Evolutionary conservation across 2,113 vertebrate genomes (phyloP), one percentile per base, ranked within the genome.

Genomic region (Tauraco erythrolophus): DNA sequence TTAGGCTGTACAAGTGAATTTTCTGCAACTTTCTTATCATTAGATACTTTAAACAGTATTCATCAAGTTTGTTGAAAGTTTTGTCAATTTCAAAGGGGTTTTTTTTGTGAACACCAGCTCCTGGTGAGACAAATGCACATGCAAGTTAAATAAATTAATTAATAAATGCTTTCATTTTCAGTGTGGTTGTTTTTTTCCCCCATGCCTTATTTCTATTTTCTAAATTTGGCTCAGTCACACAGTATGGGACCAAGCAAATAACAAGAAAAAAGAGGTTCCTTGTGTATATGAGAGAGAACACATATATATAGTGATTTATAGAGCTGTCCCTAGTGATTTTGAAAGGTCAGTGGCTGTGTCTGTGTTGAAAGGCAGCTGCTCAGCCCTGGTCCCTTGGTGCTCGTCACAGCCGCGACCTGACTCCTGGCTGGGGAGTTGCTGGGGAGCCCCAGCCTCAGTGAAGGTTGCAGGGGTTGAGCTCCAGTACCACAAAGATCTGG

Each of bases 1-100:
- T 98, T 97, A 64, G 51, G 97, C 70, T 91, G 78, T 95, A 31
- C 82, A 93, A 97, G 74, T 89, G 60, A 82, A 48, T 96, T 98
- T 98, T 98, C 97, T 98, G 97, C 96, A 92, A 96, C 85, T 98
- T 98, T 98, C 97, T 98, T 98, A 98, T 74, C 88, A 92, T 91
- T 96, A 92, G 89, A 53, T 97, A 97, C 96, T 98, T 92, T 94
- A 85, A 97, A 88, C 64, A 41, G 82, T 88, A 83, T 94, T 97
- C 94, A 95, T 97, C 33, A 22, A 96, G 83, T 98, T 98, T 96
- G 96, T 94, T 89, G 94, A 93, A 94, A 92, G 90, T 96, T 97
- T 92, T 97, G 95, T 98, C 18, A 2, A 68, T 95, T 97, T 94
- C 90, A 93, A 43, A 89, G 88, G 18, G 65, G 13, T 2, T 13